Evolutionary conservation across 2,113 vertebrate genomes (phyloP).

Genomic region (Serilophus lunatus): DNA sequence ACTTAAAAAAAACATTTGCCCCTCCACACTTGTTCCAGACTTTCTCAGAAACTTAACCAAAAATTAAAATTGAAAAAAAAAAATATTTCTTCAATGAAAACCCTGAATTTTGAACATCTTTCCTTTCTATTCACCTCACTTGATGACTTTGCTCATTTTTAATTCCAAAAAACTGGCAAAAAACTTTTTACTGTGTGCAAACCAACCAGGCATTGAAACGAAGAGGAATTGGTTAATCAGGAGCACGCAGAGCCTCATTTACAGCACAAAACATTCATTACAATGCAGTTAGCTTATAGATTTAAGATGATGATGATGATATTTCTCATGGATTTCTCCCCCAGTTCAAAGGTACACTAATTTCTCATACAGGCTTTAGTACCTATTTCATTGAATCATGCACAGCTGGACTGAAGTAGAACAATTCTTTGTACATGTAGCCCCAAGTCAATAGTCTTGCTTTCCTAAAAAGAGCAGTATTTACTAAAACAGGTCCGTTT

Average conservation of each 20-base stretch:
- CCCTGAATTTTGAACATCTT: background rate
- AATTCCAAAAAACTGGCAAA: background rate
- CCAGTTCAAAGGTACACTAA: background rate
- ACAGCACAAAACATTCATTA: background rate
- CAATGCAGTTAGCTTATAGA: background rate
- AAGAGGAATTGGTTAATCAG: accelerated
- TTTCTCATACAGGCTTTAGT: accelerated
- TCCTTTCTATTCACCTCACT: background rate
- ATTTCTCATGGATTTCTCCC: background rate
- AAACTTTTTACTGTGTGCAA: background rate
- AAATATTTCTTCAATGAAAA: background rate
- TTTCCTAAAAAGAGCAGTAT: background rate
- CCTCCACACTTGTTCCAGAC: background rate
- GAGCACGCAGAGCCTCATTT: background rate
- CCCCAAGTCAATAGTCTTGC: accelerated
- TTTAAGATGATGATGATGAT: background rate
- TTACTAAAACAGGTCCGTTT: background rate
- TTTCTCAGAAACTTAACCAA: background rate
- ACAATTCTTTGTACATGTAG: background rate
- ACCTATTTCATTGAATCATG: accelerated
- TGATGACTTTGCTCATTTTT: background rate
- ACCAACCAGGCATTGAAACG: accelerated
- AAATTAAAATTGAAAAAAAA: background rate
- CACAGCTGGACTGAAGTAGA: background rate
- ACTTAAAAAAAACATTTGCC: background rate